These are phyloP conservation scores for Mesorhabditis spiculigera DNA, from an alignment of 2,888 invertebrate species.

Conservation along the genomic window DNA sequence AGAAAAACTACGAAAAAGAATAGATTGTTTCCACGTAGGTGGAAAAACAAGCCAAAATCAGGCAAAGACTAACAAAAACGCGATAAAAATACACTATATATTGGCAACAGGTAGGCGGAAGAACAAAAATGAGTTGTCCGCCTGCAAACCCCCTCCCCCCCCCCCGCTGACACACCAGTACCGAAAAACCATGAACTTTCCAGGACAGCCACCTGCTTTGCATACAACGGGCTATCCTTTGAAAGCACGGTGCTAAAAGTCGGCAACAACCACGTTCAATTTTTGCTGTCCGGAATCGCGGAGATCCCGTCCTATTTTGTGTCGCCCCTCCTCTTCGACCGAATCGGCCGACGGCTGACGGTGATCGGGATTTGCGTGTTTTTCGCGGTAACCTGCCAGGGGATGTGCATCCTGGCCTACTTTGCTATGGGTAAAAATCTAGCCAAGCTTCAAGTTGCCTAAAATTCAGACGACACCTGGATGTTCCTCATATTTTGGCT, in stretches of 20 bases:
- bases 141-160: too few relatives aligned
- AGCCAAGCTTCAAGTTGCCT: neutral
- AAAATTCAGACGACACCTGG: neutral
- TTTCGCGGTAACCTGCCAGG: neutral
- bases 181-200: neutral
- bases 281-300: neutral
- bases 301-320: neutral
- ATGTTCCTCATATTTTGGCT: conserved; percentile 4
- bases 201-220: neutral
- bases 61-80: too few relatives aligned
- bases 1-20: too few relatives aligned
- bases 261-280: neutral
- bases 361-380: neutral
- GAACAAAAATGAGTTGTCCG: too few relatives aligned
- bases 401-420: neutral
- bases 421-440: neutral
- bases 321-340: neutral
- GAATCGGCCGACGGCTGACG: neutral
- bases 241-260: neutral
- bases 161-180: too few relatives aligned
- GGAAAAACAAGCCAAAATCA: too few relatives aligned
- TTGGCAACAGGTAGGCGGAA: too few relatives aligned
- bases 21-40: too few relatives aligned
- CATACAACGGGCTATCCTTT: neutral
- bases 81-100: too few relatives aligned